Percentiles rank a stretch among this genome's conserved stretches.
These are phyloP conservation scores for Caenorhabditis macrosperma DNA, from an alignment of 2,888 invertebrate genomes.

Conservation along the genomic window DNA sequence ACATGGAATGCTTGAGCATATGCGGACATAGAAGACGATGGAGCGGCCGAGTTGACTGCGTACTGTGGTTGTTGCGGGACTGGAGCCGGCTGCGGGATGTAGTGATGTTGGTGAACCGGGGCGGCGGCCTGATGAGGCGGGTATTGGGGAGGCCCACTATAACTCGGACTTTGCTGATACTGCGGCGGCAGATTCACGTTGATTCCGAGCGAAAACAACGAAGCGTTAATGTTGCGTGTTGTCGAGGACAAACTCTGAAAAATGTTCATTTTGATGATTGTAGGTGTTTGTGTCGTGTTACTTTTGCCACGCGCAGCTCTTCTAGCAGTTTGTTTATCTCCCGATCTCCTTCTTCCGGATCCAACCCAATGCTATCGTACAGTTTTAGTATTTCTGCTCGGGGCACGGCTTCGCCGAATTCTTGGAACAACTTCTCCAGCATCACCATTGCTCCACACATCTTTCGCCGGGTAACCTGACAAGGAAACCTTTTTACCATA, in stretches of 20 bases:
- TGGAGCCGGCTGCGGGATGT: not conserved
- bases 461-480: not conserved
- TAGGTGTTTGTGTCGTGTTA: not conserved
- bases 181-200: not conserved
- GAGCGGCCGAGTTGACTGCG: constrained; percentile 23
- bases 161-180: not conserved
- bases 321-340: not conserved
- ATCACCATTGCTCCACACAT: not conserved
- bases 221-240: not conserved
- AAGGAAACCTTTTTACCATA: not conserved
- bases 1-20: constrained; percentile 33
- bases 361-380: constrained; percentile 6
- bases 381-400: not conserved
- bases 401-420: not conserved
- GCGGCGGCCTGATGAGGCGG: constrained; percentile 1
- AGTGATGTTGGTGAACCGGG: not conserved
- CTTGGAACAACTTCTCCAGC: not conserved
- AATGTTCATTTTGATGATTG: not conserved
- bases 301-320: not conserved
- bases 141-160: not conserved
- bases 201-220: constrained; percentile 12
- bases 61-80: not conserved
- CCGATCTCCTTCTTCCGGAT: constrained; percentile 16
- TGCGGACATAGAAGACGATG: not conserved
- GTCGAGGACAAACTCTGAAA: not conserved